phyloP scores from a whole-genome alignment of 2,113 vertebrate species.

The Chaenogobius annularis region DNA sequence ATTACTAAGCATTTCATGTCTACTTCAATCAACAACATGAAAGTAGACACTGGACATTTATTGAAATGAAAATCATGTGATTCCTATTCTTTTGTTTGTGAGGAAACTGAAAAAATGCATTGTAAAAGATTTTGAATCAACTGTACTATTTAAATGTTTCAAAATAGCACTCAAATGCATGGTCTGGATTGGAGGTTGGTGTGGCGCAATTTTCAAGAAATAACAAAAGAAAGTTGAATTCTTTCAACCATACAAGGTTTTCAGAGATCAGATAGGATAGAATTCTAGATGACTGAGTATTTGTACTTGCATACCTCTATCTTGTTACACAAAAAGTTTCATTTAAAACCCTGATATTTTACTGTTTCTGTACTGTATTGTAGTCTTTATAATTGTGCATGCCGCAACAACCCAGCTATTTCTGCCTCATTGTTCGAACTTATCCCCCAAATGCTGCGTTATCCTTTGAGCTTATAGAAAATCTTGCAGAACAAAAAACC shows the following conservation, averaged over 20 bases:
- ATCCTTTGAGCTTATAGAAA: neutral
- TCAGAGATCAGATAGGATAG: too few species aligned
- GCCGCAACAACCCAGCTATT: neutral
- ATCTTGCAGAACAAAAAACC: neutral
- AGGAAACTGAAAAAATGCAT: neutral
- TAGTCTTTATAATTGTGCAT: neutral
- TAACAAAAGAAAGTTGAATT: too few species aligned
- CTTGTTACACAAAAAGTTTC: too few species aligned
- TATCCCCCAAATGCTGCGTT: neutral
- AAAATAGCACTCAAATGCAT: neutral
- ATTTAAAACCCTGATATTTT: too few species aligned
- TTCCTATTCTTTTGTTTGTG: conserved; percentile 1
- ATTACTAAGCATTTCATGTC: conserved; percentile 24
- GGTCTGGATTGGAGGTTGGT: neutral
- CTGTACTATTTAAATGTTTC: neutral
- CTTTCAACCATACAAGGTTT: too few species aligned
- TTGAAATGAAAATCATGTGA: conserved; percentile 26
- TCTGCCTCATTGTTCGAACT: neutral
- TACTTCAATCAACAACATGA: conserved; percentile 37
- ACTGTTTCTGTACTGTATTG: neutral
- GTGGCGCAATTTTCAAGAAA: too few species aligned
- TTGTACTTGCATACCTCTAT: too few species aligned
- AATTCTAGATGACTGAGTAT: too few species aligned
- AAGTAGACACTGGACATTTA: conserved; percentile 20
- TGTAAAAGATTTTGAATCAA: conserved; percentile 9